phyloP scores from a whole-genome alignment of 2,113 vertebrate genomes.

The Peromyscus polionotus region DNA sequence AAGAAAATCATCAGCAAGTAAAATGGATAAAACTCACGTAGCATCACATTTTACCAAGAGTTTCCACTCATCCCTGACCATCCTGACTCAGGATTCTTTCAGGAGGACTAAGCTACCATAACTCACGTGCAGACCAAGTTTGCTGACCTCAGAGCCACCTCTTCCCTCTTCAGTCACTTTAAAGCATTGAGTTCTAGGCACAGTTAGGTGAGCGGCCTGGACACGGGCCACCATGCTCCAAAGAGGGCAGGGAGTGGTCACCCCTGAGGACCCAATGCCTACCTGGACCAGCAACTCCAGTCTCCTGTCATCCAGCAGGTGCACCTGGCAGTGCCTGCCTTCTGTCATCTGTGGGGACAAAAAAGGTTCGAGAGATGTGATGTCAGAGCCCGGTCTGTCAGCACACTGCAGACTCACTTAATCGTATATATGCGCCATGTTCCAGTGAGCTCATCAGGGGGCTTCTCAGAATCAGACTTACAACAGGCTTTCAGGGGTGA shows the following conservation, averaged over 20 bases:
- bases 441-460: neutral
- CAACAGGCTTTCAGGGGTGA: neutral
- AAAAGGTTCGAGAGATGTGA: neutral
- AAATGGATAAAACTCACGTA: neutral
- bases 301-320: constrained; percentile 95
- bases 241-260: neutral
- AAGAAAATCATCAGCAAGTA: neutral
- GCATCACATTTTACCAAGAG: neutral
- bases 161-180: no score
- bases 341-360: constrained; percentile 95
- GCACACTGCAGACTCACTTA: fast-evolving
- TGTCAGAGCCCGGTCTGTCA: neutral
- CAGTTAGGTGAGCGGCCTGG: neutral
- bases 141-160: neutral
- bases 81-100: neutral
- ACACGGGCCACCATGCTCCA: neutral
- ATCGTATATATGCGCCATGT: fast-evolving
- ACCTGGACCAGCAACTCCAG: constrained; percentile 99
- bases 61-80: neutral
- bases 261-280: neutral
- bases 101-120: neutral
- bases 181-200: neutral
- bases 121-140: neutral
- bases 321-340: constrained; percentile 95
- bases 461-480: neutral